These are phyloP conservation scores for Pan troglodytes DNA, from an alignment of 2,113 vertebrate genomes.

Conservation along the genomic window NHGRI_mPanTro3-v2.1_pri NC_072402.2:17324001-17324500, in stretches of 20 bases:
- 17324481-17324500: accelerated
- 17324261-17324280: accelerated
- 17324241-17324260: not conserved
- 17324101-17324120: not conserved
- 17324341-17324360: not conserved
- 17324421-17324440: accelerated
- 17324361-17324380: too few species aligned
- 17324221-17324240: not conserved
- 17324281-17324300: accelerated
- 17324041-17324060: not conserved
- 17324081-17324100: too few species aligned
- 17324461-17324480: accelerated
- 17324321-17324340: not conserved
- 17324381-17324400: not conserved
- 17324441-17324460: not conserved
- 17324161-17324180: not conserved
- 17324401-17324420: not conserved
- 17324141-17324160: not conserved
- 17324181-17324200: not conserved
- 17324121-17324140: accelerated
- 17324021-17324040: not conserved
- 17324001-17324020: not conserved
- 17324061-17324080: accelerated
- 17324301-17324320: too few species aligned
- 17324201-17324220: not conserved